Base-by-base conservation (phyloP, 1,140 invertebrate genomes). In the Araneus ventricosus region DNA sequence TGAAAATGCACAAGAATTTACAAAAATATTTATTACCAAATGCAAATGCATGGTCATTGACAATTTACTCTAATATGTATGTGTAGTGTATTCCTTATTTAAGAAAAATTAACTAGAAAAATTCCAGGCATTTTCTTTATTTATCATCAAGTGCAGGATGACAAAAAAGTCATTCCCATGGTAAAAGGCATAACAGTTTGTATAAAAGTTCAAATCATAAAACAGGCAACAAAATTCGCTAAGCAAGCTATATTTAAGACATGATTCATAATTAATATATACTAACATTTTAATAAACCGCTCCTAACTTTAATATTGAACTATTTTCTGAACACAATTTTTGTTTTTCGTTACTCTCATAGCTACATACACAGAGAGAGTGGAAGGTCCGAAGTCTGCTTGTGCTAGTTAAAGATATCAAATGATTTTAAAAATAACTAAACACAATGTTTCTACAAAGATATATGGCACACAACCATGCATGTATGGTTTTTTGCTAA, bases 151-250 rank as follows among this genome's bases (percentile, higher is more conserved):
- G n/a, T n/a, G n/a, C n/a, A n/a, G n/a, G n/a, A n/a, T n/a, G n/a
- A n/a, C n/a, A n/a, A n/a, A n/a, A n/a, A n/a, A n/a, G n/a, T n/a
- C n/a, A n/a, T n/a, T n/a, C n/a, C n/a, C n/a, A n/a, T n/a, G n/a
- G n/a, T n/a, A n/a, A n/a, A n/a, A n/a, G n/a, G n/a, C 75, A 27
- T 59, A 85, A 85, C 84, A 85, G 52, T 52, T 57, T 85, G 45
- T 85, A 85, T 85, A 85, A 85, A 85, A n/a, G 57, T 24, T 85
- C 52, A 57, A 85, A 85, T 10, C 79, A 59, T 34, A 39, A 85
- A 85, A 85, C 84, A 85, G 84, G 41, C 59, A 85, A 84, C 67
- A 75, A 37, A 14, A 22, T 80, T 34, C n/a, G 30, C 30, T 22
- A 20, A 80, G n/a, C 84, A 85, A 52, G 84, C 52, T 85, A 52